These are phyloP conservation scores for Andrena marginata DNA, from an alignment of 2,888 invertebrate species.

Conservation along the genomic window DNA sequence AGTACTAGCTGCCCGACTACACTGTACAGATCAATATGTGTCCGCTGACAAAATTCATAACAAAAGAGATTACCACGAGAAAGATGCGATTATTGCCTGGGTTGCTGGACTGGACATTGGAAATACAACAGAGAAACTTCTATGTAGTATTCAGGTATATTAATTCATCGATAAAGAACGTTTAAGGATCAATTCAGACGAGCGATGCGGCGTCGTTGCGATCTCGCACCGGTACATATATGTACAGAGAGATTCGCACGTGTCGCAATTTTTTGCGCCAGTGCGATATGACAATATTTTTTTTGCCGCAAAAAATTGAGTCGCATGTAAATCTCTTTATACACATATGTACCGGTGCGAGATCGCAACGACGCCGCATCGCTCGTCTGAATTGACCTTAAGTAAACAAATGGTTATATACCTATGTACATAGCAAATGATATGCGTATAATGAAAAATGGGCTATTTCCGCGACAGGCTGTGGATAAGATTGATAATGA, in stretches of 20 bases:
- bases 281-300: too few relatives aligned
- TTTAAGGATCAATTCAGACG: background rate
- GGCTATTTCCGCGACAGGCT: constrained; percentile 70
- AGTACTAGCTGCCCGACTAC: constrained; percentile 79
- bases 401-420: constrained; percentile 37
- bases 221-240: too few relatives aligned
- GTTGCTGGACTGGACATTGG: constrained; percentile 82
- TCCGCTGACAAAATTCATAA: constrained; percentile 64
- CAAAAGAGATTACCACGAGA: constrained; percentile 68
- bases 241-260: too few relatives aligned
- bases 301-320: too few relatives aligned
- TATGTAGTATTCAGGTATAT: constrained; percentile 81
- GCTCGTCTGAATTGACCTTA: background rate
- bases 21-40: constrained; percentile 66
- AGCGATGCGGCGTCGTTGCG: too few relatives aligned
- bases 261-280: too few relatives aligned
- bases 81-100: constrained; percentile 81
- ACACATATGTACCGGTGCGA: too few relatives aligned
- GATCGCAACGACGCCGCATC: too few relatives aligned
- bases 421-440: constrained; percentile 40
- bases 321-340: too few relatives aligned
- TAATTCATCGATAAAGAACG: constrained; percentile 21
- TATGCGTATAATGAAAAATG: constrained; percentile 31
- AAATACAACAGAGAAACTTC: constrained; percentile 72
- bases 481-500: constrained; percentile 78